A percentile compares a stretch with the other conserved stretches of the same genome.
Conservation (phyloP, 2,888 invertebrate genomes). For the Liodrosophila aerea region DNA sequence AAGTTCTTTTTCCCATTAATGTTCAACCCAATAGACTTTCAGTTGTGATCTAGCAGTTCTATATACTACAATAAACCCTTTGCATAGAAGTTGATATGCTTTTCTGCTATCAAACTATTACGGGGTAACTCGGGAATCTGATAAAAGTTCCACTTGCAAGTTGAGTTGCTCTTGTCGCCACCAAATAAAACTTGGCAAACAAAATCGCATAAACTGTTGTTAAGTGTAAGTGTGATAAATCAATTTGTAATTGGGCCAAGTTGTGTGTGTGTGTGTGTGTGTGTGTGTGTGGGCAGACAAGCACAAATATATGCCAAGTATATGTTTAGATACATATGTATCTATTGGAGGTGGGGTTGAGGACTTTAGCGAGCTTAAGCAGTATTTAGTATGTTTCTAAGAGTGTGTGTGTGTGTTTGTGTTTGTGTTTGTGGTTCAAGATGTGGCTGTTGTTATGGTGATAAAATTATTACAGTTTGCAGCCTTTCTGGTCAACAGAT, state of each 20-base stretch:
- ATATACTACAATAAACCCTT: too few species aligned
- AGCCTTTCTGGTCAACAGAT: constrained; percentile 51
- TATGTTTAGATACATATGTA: constrained; percentile 5
- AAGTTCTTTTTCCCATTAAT: too few species aligned
- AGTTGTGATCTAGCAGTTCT: constrained; percentile 16
- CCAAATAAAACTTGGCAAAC: constrained; percentile 45
- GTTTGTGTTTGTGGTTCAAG: neutral
- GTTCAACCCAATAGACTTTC: constrained; percentile 8
- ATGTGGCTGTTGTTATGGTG: constrained; percentile 40
- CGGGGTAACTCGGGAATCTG: constrained; percentile 4
- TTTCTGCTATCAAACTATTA: too few species aligned
- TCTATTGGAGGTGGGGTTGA: constrained; percentile 1
- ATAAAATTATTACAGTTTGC: constrained; percentile 48
- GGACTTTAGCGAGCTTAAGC: constrained; percentile 40
- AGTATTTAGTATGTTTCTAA: constrained; percentile 25
- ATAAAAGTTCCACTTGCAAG: neutral
- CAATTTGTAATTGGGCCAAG: constrained; percentile 58
- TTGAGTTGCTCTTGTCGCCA: constrained; percentile 22
- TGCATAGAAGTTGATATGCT: too few species aligned
- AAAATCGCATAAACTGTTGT: constrained; percentile 65
- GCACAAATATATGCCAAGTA: constrained; percentile 10
- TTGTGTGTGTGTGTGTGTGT: too few species aligned
- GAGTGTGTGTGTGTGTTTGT: neutral
- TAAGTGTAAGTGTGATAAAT: constrained; percentile 60
- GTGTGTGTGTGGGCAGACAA: constrained; percentile 5